Percentiles rank a stretch among this genome's conserved stretches.
These are phyloP conservation scores for Poecilia picta DNA, from an alignment of 2,797 vertebrate species.

Conservation along the genomic window DNA sequence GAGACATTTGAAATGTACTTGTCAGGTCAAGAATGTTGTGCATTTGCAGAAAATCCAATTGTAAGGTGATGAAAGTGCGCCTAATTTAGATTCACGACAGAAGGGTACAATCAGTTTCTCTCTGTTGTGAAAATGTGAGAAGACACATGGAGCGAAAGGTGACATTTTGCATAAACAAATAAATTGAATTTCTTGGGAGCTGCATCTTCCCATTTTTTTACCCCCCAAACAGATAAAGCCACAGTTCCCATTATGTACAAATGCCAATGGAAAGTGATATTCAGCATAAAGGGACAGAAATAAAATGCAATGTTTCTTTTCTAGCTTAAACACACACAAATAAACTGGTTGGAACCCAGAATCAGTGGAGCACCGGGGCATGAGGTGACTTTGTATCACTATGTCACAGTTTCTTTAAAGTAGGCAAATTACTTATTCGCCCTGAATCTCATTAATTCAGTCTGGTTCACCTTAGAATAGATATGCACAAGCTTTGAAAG, in stretches of 20 bases:
- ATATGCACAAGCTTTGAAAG: not conserved
- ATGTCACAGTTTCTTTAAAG: conserved; percentile 12
- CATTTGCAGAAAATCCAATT: conserved; percentile 30
- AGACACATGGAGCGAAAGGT: conserved; percentile 47
- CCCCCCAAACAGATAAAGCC: conserved; percentile 29
- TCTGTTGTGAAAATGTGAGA: conserved; percentile 30
- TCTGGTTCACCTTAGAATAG: not conserved
- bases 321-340: conserved; percentile 14
- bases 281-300: conserved; percentile 41
- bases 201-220: conserved; percentile 32
- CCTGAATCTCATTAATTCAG: not conserved
- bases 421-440: not conserved
- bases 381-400: conserved; percentile 13
- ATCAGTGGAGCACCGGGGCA: conserved; percentile 13
- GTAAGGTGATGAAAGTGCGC: conserved; percentile 33
- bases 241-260: conserved; percentile 50
- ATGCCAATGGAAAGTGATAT: conserved; percentile 65
- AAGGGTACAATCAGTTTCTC: conserved; percentile 37
- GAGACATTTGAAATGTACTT: conserved; percentile 45
- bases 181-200: conserved; percentile 59
- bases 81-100: conserved; percentile 49
- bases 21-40: conserved; percentile 33
- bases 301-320: conserved; percentile 35
- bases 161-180: conserved; percentile 71
- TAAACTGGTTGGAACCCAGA: conserved; percentile 30